A percentile compares a stretch with the other conserved stretches of the same genome.
Conservation (phyloP, 2,797 vertebrate genomes). For the Pelobates cultripes region DNA sequence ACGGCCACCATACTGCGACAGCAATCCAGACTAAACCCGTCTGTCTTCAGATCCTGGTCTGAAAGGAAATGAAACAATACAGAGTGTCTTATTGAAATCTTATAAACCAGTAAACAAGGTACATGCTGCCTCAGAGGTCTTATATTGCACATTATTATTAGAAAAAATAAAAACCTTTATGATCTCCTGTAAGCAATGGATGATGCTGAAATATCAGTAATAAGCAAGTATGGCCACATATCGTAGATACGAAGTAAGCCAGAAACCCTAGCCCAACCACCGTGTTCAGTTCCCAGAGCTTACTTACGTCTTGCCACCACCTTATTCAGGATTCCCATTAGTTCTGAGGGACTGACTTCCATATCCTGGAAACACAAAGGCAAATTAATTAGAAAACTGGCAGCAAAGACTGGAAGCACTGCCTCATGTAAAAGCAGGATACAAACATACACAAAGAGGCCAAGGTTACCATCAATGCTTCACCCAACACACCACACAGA, state of each 20-base stretch:
- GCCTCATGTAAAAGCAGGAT: too few species aligned
- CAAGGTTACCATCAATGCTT: too few species aligned
- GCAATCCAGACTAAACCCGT: constrained; percentile 86
- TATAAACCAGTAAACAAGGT: neutral
- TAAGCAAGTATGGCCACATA: too few species aligned
- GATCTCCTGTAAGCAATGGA: too few species aligned
- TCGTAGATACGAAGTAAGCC: too few species aligned
- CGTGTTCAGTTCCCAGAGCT: neutral
- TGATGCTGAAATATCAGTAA: too few species aligned
- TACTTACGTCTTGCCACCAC: constrained; percentile 81
- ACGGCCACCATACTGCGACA: constrained; percentile 91
- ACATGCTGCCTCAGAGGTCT: neutral
- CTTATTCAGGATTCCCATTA: constrained; percentile 87
- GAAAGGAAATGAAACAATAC: constrained; percentile 4
- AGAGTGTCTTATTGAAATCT: neutral
- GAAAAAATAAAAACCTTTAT: too few species aligned
- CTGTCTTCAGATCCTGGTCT: constrained; percentile 79
- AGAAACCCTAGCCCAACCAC: too few species aligned
- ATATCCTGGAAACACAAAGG: constrained; percentile 76
- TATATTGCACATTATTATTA: too few species aligned
- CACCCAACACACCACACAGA: too few species aligned
- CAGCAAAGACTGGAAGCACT: too few species aligned
- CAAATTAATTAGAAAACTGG: neutral
- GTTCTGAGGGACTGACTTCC: constrained; percentile 85
- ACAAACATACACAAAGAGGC: too few species aligned